These are phyloP conservation scores for Enteromius radiatus DNA, from an alignment of 2,797 vertebrate genomes.

Conservation along the genomic window DNA sequence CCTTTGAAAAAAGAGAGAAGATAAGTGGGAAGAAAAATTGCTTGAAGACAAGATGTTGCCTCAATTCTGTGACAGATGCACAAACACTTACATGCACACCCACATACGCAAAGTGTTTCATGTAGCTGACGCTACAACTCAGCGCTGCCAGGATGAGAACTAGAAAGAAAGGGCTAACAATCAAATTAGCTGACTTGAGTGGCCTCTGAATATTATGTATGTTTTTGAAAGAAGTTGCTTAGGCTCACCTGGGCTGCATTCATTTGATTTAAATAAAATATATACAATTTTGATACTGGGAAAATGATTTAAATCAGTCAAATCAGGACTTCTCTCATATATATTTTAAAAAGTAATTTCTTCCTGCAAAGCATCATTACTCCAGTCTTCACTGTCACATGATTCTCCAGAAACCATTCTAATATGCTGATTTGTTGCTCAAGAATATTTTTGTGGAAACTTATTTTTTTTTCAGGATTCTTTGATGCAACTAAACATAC, in stretches of 20 bases:
- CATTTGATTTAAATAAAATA: background rate
- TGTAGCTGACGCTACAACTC: background rate
- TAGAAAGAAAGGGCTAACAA: slow-evolving; percentile 7
- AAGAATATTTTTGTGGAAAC: background rate
- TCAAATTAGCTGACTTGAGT: slow-evolving; percentile 4
- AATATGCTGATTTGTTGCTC: background rate
- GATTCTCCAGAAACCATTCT: background rate
- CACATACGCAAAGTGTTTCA: slow-evolving; percentile 2
- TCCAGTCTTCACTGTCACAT: background rate
- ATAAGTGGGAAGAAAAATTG: slow-evolving; percentile 44
- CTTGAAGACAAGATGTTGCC: slow-evolving; percentile 52
- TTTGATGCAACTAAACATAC: background rate
- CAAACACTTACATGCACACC: slow-evolving; percentile 25
- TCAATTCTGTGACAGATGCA: slow-evolving; percentile 38
- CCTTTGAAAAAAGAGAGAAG: slow-evolving; percentile 66
- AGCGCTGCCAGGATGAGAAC: background rate
- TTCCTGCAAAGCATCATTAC: background rate
- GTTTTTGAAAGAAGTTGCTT: background rate
- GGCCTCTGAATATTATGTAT: background rate
- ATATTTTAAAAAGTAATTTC: background rate
- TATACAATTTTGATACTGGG: background rate
- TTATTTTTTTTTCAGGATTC: background rate
- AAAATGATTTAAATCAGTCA: background rate
- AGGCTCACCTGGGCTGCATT: background rate
- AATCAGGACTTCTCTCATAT: too few species aligned